Evolutionary conservation across 1,140 invertebrate species (phyloP).

Genomic region (Oryzaephilus surinamensis): DNA sequence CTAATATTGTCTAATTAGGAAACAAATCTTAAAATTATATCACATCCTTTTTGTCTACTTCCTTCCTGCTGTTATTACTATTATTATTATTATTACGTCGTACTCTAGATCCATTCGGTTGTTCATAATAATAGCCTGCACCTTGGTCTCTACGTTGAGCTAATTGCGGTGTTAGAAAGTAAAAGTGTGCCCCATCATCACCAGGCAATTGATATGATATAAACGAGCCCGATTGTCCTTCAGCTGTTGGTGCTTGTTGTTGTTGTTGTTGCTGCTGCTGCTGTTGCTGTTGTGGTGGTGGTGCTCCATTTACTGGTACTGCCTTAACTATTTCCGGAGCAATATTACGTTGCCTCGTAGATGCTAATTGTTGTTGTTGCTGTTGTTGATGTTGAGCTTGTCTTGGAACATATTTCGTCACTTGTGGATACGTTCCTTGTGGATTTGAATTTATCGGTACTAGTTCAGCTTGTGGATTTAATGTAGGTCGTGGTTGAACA

Average conservation of each 20-base stretch:
- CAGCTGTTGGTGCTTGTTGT: slow-evolving; percentile 1
- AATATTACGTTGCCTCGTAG: neutral
- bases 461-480: slow-evolving; percentile 58
- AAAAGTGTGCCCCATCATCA: slow-evolving; percentile 57
- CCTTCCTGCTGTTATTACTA: too few species aligned
- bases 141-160: slow-evolving; percentile 36
- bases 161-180: slow-evolving; percentile 62
- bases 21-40: too few species aligned
- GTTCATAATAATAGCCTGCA: slow-evolving; percentile 33
- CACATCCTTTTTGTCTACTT: too few species aligned
- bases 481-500: slow-evolving; percentile 41
- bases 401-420: slow-evolving; percentile 12
- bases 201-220: slow-evolving; percentile 59
- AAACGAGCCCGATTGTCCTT: slow-evolving; percentile 44
- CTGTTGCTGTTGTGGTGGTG: slow-evolving; percentile 7
- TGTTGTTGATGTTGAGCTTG: slow-evolving; percentile 9
- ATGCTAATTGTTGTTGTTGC: too few species aligned
- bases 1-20: neutral
- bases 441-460: slow-evolving; percentile 18
- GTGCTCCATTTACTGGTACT: slow-evolving; percentile 9
- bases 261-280: slow-evolving; percentile 9
- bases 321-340: slow-evolving; percentile 18
- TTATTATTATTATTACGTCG: slow-evolving; percentile 8
- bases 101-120: slow-evolving; percentile 18
- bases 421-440: slow-evolving; percentile 14